A percentile compares a stretch with the other conserved stretches of the same genome.
These are phyloP conservation scores for Elysia chlorotica DNA, from an alignment of 1,140 invertebrate species.

Conservation along the genomic window DNA sequence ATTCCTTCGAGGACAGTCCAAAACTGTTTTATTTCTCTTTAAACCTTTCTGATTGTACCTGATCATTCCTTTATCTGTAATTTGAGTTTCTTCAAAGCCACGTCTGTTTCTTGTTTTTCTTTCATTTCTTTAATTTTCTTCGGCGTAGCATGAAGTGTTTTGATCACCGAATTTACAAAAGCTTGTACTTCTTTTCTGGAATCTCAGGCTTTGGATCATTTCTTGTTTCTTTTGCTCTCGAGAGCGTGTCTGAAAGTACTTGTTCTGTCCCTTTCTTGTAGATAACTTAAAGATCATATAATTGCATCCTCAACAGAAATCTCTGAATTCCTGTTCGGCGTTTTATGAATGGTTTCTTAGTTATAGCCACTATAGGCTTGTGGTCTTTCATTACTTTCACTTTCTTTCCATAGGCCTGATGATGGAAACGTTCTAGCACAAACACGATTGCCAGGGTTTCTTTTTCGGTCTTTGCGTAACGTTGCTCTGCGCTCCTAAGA, in stretches of 20 bases:
- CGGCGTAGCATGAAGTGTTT: background rate
- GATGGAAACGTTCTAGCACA: no score
- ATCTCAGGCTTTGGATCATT: background rate
- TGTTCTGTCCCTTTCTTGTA: slow-evolving; percentile 25
- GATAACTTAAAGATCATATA: slow-evolving; percentile 36
- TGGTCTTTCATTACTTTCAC: no score
- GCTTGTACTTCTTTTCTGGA: background rate
- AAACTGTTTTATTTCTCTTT: slow-evolving; percentile 44
- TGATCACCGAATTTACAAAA: background rate
- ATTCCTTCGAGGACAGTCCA: no score
- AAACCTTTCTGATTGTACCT: slow-evolving; percentile 41
- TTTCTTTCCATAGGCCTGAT: no score
- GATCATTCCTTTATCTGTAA: slow-evolving; percentile 55
- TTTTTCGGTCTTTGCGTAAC: no score
- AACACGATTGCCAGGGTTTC: no score
- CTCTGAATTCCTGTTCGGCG: no score
- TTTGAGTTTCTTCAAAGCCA: background rate
- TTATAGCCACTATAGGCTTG: no score
- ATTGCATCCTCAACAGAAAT: slow-evolving; percentile 17
- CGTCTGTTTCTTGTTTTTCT: background rate
- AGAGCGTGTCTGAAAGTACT: slow-evolving; percentile 20
- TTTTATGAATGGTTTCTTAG: no score
- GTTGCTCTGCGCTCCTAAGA: no score
- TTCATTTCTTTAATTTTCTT: background rate
- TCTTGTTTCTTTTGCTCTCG: background rate